Evolutionary conservation across 1,140 invertebrate genomes (phyloP).

Genomic region (Oryzaephilus surinamensis): DNA sequence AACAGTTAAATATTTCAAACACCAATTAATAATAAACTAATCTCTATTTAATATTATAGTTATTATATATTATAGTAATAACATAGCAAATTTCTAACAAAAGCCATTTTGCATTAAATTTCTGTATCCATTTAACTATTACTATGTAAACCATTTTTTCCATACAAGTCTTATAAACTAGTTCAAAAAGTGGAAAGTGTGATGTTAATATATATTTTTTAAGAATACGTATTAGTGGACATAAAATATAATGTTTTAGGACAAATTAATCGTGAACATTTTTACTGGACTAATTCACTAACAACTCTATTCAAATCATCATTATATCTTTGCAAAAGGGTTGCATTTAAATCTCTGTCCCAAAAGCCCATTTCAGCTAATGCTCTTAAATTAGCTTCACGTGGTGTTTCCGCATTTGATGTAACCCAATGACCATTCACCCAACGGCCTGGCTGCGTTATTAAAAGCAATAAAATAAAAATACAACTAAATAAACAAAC

Average conservation of each 20-base stretch:
- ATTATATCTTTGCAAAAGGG: constrained; percentile 29
- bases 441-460: constrained; percentile 25
- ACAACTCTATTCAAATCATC: constrained; percentile 32
- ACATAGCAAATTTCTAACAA: too few species aligned
- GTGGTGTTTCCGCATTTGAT: constrained; percentile 18
- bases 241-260: constrained; percentile 6
- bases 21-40: too few species aligned
- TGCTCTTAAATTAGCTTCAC: constrained; percentile 22
- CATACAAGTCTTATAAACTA: too few species aligned
- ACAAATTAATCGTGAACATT: constrained; percentile 6
- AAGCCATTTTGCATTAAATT: too few species aligned
- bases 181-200: too few species aligned
- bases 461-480: constrained; percentile 1
- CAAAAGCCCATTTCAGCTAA: constrained; percentile 34
- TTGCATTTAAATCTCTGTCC: constrained; percentile 31
- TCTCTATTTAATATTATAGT: too few species aligned
- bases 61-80: too few species aligned
- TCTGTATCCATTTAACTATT: too few species aligned
- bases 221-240: too few species aligned
- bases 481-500: constrained; percentile 1
- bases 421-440: constrained; percentile 32
- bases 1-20: too few species aligned
- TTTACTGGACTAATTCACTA: constrained; percentile 31
- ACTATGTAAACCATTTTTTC: too few species aligned
- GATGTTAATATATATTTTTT: too few species aligned